Conservation (phyloP, 2,797 vertebrate genomes). For the Nyctibius grandis region DNA sequence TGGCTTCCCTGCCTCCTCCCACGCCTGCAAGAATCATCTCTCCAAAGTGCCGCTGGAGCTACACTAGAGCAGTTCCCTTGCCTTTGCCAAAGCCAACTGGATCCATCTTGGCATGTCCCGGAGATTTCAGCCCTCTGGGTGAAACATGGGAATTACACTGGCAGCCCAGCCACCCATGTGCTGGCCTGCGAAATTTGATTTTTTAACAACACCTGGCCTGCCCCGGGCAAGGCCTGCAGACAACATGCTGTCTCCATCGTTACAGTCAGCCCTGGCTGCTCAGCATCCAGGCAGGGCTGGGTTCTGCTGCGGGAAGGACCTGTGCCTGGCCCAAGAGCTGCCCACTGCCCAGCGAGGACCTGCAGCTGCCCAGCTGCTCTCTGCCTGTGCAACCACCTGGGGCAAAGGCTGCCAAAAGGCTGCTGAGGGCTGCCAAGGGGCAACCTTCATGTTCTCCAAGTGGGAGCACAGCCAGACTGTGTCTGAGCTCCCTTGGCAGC, state of each 20-base stretch:
- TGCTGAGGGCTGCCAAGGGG: not conserved
- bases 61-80: not conserved
- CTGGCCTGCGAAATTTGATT: not conserved
- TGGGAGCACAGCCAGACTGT: not conserved
- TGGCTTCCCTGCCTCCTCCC: not conserved
- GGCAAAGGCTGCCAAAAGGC: not conserved
- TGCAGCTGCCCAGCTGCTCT: not conserved
- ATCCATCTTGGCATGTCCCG: not conserved
- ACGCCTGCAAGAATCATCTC: not conserved
- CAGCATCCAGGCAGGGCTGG: not conserved
- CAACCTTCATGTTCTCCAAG: not conserved
- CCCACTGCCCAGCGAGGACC: not conserved
- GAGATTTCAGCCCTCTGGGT: not conserved
- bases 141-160: not conserved
- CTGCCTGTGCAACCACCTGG: not conserved
- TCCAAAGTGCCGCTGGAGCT: not conserved
- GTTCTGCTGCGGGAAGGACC: not conserved
- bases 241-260: fast-evolving
- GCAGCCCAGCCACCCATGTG: not conserved
- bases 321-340: not conserved
- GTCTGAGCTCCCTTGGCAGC: not conserved
- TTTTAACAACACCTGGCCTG: not conserved
- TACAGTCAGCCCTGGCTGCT: not conserved
- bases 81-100: not conserved
- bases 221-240: not conserved